phyloP scores from a whole-genome alignment of 2,797 vertebrate genomes.

The Notamacropus eugenii region DNA sequence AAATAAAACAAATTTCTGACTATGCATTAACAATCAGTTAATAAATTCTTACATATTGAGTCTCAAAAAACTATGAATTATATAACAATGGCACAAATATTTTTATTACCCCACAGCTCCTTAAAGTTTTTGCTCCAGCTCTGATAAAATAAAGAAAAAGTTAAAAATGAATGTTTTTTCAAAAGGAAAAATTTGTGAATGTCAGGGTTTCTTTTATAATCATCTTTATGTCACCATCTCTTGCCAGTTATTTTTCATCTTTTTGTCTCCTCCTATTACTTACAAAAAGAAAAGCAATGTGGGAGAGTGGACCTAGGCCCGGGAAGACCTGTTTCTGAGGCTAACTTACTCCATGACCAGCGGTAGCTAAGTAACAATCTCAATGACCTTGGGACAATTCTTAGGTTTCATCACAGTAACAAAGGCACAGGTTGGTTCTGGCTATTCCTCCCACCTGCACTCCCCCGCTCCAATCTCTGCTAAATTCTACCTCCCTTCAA shows the following conservation, averaged over 20 bases:
- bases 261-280: background rate
- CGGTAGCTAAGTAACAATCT: background rate
- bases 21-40: background rate
- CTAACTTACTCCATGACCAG: background rate
- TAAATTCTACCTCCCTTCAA: background rate
- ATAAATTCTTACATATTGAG: slow-evolving; percentile 44
- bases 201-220: background rate
- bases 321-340: background rate
- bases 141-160: background rate
- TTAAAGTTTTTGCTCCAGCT: slow-evolving; percentile 6
- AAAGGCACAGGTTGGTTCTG: background rate
- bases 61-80: slow-evolving; percentile 27
- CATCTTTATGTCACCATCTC: background rate
- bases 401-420: background rate
- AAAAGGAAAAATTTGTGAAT: background rate
- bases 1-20: slow-evolving; percentile 23
- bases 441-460: background rate
- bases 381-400: background rate
- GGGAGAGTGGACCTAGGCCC: background rate
- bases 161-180: slow-evolving; percentile 26
- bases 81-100: background rate
- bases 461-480: background rate
- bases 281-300: background rate
- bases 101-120: background rate
- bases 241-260: background rate